Conservation (phyloP, 2,797 vertebrate genomes). For the Mallotus villosus region DNA sequence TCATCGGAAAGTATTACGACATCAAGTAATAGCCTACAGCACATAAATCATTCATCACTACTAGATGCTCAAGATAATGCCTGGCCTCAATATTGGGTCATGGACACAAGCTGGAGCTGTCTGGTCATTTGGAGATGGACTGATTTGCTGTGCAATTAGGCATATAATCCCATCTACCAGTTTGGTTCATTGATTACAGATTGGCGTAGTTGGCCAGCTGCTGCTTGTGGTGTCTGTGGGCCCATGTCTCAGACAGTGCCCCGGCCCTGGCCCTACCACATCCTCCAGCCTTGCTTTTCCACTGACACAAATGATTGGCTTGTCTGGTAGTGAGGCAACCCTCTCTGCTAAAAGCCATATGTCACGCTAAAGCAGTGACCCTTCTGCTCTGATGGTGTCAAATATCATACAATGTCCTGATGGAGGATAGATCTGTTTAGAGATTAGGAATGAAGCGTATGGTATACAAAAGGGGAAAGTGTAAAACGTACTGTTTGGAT, state of each 20-base stretch:
- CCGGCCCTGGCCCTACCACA: constrained; percentile 41
- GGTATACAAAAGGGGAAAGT: constrained; percentile 62
- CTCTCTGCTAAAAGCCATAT: constrained; percentile 74
- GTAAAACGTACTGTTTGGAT: constrained; percentile 24
- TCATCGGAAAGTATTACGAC: constrained; percentile 27
- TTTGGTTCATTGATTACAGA: constrained; percentile 91
- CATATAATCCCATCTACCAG: constrained; percentile 80
- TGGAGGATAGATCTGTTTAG: constrained; percentile 16
- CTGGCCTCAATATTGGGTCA: constrained; percentile 65
- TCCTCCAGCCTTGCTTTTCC: constrained; percentile 52
- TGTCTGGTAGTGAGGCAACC: constrained; percentile 53
- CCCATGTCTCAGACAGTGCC: constrained; percentile 60
- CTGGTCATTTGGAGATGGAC: constrained; percentile 70
- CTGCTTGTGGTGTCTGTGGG: constrained; percentile 73
- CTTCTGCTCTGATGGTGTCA: constrained; percentile 47
- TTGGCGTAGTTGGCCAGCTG: constrained; percentile 91
- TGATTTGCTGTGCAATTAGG: constrained; percentile 79
- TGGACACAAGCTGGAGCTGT: constrained; percentile 74
- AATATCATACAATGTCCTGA: constrained; percentile 33
- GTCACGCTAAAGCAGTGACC: constrained; percentile 61
- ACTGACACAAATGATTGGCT: constrained; percentile 62
- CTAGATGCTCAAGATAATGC: constrained; percentile 63
- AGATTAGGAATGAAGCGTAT: constrained; percentile 58
- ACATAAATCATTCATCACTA: constrained; percentile 61
- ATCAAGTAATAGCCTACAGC: constrained; percentile 52